Evolutionary conservation across 1,140 invertebrate genomes (phyloP).

Genomic region (Ruditapes philippinarum): DNA sequence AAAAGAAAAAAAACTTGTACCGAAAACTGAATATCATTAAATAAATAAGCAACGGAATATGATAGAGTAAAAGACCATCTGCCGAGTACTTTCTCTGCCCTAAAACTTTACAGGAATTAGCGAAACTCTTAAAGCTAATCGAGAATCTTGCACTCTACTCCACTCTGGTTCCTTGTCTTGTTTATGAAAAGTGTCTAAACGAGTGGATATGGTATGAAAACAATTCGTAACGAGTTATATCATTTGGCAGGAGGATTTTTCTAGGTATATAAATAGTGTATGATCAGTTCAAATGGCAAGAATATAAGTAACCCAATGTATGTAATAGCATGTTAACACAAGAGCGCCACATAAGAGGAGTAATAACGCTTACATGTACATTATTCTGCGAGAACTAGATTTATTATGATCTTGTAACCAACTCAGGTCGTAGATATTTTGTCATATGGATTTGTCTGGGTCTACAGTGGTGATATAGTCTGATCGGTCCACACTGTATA

Average conservation of each 20-base stretch:
- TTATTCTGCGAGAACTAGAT: no score
- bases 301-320: no score
- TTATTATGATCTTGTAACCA: no score
- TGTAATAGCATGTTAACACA: no score
- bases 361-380: no score
- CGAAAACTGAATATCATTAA: background rate
- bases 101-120: background rate
- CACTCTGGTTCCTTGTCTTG: background rate
- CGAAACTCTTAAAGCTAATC: background rate
- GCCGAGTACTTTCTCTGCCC: background rate
- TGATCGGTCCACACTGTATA: no score
- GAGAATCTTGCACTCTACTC: background rate
- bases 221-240: conserved; percentile 19
- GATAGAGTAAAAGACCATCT: background rate
- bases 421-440: no score
- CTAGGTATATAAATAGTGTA: background rate
- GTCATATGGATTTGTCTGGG: no score
- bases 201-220: background rate
- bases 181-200: conserved; percentile 29
- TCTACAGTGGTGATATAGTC: no score
- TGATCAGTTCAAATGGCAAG: background rate
- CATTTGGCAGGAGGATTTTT: background rate
- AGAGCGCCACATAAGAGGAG: no score
- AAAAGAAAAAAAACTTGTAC: background rate
- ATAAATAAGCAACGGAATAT: background rate